phyloP scores from a whole-genome alignment of 2,113 vertebrate genomes.

The Oxyura jamaicensis region DNA sequence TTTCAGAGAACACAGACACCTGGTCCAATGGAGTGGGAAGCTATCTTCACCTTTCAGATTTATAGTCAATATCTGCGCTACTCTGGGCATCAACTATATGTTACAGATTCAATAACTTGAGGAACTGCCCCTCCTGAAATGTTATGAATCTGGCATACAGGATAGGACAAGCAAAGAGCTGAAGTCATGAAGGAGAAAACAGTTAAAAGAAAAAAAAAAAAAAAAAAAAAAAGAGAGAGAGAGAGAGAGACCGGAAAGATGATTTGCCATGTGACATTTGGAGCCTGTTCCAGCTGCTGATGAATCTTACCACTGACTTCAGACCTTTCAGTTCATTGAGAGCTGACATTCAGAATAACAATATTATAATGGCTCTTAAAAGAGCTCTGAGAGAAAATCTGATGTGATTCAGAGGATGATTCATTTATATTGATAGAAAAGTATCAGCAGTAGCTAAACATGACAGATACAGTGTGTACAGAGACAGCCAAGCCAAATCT shows the following conservation, averaged over 20 bases:
- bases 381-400: slow-evolving; percentile 37
- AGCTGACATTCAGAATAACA: slow-evolving; percentile 38
- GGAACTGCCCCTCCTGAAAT: neutral
- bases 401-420: slow-evolving; percentile 64
- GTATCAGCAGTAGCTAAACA: slow-evolving; percentile 42
- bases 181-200: neutral
- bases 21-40: neutral
- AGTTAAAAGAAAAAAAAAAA: neutral
- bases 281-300: neutral
- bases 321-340: slow-evolving; percentile 31
- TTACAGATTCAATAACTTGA: neutral
- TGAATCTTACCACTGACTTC: slow-evolving; percentile 10
- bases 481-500: slow-evolving; percentile 1
- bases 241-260: neutral
- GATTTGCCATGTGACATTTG: neutral
- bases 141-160: neutral
- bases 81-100: neutral
- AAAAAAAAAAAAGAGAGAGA: neutral
- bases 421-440: slow-evolving; percentile 66
- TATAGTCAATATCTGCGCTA: neutral
- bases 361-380: slow-evolving; percentile 16
- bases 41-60: neutral
- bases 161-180: neutral
- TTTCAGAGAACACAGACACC: neutral
- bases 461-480: slow-evolving; percentile 33